These are phyloP conservation scores for Maniola hyperantus DNA, from an alignment of 2,888 invertebrate genomes.

Conservation along the genomic window DNA sequence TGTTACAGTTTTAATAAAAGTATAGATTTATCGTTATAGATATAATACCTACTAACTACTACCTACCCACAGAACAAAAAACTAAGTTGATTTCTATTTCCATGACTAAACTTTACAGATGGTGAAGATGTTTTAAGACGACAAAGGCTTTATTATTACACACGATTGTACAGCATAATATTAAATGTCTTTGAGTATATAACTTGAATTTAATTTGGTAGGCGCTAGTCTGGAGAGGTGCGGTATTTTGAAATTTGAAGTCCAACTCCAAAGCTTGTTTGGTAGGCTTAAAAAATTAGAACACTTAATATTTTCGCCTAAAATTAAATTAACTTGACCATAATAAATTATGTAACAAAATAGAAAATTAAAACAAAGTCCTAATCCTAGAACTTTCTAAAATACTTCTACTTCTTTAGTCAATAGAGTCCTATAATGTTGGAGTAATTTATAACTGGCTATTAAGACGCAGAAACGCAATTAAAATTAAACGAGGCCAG, in stretches of 20 bases:
- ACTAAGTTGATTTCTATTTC: too few species aligned
- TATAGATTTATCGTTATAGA: too few species aligned
- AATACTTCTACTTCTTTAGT: constrained; percentile 7
- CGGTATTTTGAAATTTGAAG: background rate
- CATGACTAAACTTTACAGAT: too few species aligned
- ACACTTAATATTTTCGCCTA: background rate
- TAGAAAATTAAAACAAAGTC: background rate
- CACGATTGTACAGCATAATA: background rate
- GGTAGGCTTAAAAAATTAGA: background rate
- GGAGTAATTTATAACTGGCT: constrained; percentile 18
- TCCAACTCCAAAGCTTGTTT: too few species aligned
- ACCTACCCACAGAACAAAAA: too few species aligned
- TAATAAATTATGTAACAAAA: background rate
- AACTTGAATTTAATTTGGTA: background rate
- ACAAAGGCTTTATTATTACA: too few species aligned
- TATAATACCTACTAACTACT: too few species aligned
- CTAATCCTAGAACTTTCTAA: background rate
- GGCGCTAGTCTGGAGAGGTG: background rate
- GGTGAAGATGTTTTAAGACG: too few species aligned
- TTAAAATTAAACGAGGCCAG: constrained; percentile 20
- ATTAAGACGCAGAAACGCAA: constrained; percentile 15
- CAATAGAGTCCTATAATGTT: constrained; percentile 9
- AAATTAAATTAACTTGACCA: background rate
- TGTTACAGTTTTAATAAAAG: too few species aligned
- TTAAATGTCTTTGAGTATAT: too few species aligned